Evolutionary conservation across 2,888 invertebrate genomes (phyloP).

Genomic region (Diachrysia chrysitis): DNA sequence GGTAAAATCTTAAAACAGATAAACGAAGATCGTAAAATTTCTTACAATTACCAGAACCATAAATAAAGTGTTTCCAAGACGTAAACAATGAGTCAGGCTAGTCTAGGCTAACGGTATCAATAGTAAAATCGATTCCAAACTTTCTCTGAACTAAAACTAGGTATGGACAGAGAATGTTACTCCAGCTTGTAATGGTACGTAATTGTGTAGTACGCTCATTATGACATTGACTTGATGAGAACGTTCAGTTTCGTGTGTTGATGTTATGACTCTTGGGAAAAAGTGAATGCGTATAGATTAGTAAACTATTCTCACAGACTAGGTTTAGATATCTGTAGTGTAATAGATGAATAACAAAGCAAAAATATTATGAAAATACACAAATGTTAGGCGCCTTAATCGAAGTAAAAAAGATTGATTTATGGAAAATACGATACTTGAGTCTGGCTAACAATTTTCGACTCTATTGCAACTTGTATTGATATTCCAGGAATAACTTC

Average conservation of each 20-base stretch:
- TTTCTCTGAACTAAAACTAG: slow-evolving; percentile 71
- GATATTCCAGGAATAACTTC: slow-evolving; percentile 44
- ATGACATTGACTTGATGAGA: not conserved
- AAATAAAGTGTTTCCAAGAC: slow-evolving; percentile 55
- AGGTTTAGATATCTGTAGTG: not conserved
- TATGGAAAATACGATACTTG: slow-evolving; percentile 6
- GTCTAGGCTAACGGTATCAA: slow-evolving; percentile 55
- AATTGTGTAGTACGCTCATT: not conserved
- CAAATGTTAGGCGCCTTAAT: not conserved
- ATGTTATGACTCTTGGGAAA: not conserved
- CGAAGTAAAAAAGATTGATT: not conserved
- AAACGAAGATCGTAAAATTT: slow-evolving; percentile 44
- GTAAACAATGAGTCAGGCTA: slow-evolving; percentile 67
- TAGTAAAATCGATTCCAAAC: slow-evolving; percentile 66
- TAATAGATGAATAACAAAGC: not conserved
- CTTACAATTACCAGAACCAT: slow-evolving; percentile 55
- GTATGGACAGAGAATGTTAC: slow-evolving; percentile 51
- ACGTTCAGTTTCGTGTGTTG: not conserved
- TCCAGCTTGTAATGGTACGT: slow-evolving; percentile 56
- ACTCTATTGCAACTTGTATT: slow-evolving; percentile 28
- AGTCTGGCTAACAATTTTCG: slow-evolving; percentile 26
- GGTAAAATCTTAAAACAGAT: slow-evolving; percentile 48
- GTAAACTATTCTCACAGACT: no score
- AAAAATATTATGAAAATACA: not conserved
- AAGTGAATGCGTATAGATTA: not conserved